Evolutionary conservation across 2,113 vertebrate genomes (phyloP).

Genomic region (Brienomyrus longianalis): DNA sequence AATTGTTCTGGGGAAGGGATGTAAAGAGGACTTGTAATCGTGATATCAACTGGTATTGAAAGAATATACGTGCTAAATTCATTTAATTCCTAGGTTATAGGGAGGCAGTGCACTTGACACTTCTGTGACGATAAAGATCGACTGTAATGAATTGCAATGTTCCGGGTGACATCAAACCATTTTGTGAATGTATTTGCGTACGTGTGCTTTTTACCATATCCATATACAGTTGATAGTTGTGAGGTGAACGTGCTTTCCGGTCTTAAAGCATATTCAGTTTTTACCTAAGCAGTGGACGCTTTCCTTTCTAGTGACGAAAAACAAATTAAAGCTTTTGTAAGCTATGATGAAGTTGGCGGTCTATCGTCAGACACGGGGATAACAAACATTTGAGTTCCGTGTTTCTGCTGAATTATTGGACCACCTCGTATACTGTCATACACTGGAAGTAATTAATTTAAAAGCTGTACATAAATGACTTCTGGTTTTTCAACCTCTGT

Average conservation of each 20-base stretch:
- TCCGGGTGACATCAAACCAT: background rate
- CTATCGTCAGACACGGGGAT: background rate
- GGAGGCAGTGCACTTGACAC: constrained; percentile 10
- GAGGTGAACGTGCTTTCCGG: constrained; percentile 11
- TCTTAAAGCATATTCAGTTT: background rate
- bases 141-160: constrained; percentile 2
- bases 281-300: background rate
- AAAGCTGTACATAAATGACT: background rate
- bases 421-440: background rate
- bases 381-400: background rate
- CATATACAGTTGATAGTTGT: constrained; percentile 20
- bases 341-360: constrained; percentile 7
- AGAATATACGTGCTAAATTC: background rate
- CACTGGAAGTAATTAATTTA: background rate
- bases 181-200: background rate
- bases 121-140: constrained; percentile 5
- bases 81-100: background rate
- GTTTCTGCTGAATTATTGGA: background rate
- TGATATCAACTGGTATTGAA: background rate
- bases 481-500: background rate
- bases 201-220: background rate
- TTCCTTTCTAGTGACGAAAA: background rate
- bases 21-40: background rate
- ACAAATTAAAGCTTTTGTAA: constrained; percentile 5
- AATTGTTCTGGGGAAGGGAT: background rate